Conservation (phyloP, 2,888 invertebrate species). For the Ptilodon capucinus region DNA sequence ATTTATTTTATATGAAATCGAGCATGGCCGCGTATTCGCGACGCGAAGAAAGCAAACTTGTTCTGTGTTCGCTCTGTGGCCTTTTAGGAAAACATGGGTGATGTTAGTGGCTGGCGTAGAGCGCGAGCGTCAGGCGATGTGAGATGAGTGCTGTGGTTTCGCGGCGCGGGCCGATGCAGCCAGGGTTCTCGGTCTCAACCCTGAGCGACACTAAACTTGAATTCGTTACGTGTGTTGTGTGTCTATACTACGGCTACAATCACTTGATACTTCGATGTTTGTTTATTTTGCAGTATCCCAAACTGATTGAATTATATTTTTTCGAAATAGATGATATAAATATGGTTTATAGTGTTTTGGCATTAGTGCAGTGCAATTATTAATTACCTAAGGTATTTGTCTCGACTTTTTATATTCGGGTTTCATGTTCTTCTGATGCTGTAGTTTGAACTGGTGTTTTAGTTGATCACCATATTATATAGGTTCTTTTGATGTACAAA, state of each 20-base stretch:
- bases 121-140: slow-evolving; percentile 3
- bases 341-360: no score
- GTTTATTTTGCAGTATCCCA: no score
- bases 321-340: no score
- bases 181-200: slow-evolving; percentile 49
- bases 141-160: slow-evolving; percentile 18
- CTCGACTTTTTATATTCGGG: no score
- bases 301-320: not conserved
- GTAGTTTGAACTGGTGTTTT: no score
- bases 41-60: slow-evolving; percentile 46
- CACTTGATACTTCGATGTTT: slow-evolving; percentile 37
- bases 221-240: slow-evolving; percentile 72
- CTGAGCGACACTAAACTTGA: slow-evolving; percentile 71
- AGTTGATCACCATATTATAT: no score
- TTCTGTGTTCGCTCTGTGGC: slow-evolving; percentile 25
- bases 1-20: slow-evolving; percentile 75
- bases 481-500: no score
- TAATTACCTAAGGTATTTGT: no score
- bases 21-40: slow-evolving; percentile 55
- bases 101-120: slow-evolving; percentile 12
- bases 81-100: slow-evolving; percentile 17
- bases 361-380: no score
- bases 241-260: slow-evolving; percentile 38
- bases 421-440: no score
- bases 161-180: slow-evolving; percentile 42